Percentiles rank a stretch among this genome's conserved stretches.
These are phyloP conservation scores for Cyrtorhinus lividipennis DNA, from an alignment of 1,140 invertebrate species.

Conservation along the genomic window DNA sequence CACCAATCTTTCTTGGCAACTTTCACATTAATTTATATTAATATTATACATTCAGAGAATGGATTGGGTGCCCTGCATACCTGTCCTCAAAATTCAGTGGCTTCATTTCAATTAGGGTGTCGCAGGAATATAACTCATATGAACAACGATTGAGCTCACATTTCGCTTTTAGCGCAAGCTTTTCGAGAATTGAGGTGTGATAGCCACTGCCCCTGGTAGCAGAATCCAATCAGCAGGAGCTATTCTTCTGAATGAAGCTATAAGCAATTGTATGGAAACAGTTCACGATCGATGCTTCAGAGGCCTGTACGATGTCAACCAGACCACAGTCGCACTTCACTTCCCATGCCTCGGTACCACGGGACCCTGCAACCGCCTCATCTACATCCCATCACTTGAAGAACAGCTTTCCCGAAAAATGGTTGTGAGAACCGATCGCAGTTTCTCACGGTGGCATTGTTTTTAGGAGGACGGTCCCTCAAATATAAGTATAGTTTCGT, in stretches of 20 bases:
- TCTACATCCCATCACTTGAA: background rate
- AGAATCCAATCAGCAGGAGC: background rate
- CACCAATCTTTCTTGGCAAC: too few species aligned
- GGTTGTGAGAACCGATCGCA: background rate
- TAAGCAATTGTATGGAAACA: too few species aligned
- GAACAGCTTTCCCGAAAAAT: background rate
- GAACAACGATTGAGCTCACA: background rate
- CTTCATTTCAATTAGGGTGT: too few species aligned
- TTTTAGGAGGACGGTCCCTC: too few species aligned
- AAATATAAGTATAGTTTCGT: too few species aligned
- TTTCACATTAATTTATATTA: too few species aligned
- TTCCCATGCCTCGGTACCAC: too few species aligned
- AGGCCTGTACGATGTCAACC: too few species aligned
- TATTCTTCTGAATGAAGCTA: background rate
- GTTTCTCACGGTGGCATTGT: background rate
- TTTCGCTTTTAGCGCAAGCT: background rate
- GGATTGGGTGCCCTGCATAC: too few species aligned
- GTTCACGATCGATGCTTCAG: too few species aligned
- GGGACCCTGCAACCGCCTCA: background rate
- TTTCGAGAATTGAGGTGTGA: background rate
- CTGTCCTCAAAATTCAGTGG: too few species aligned
- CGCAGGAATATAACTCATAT: background rate
- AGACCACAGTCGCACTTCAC: background rate
- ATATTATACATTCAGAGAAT: too few species aligned
- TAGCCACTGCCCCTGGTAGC: background rate